Evolutionary conservation across 2,888 invertebrate species (phyloP), one percentile per base, ranked within the genome.

Genomic region (Harpagoxenus sublaevis): DNA sequence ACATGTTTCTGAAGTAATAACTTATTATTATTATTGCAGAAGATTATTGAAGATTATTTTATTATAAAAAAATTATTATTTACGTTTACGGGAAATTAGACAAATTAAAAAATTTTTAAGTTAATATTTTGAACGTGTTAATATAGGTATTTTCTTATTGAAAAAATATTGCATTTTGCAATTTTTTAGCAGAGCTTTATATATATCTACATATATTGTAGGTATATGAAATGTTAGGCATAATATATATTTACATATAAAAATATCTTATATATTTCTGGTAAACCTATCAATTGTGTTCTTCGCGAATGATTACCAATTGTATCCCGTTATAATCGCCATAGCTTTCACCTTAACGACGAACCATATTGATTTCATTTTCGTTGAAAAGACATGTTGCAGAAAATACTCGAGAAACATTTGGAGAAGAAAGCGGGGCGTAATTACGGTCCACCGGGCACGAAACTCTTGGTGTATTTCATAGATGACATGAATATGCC

Each of bases 401-500:
- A 98, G 93, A 97, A 96, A 93, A 97, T 98, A 12, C 95, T 99
- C 86, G 99, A 99, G 94, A 98, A 98, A 92, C 98, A 98, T 0
- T 95, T 99, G 73, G 99, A 99, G 94, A 99, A 99, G 95, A 99
- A 99, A 94, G 98, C 99, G 0, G 99, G 99, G 0, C 96, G 98
- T 83, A 99, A 98, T 94, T 99, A 97, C 93, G 99, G 98, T 0
- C 99, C 99, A 0, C 98, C 98, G 0, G 99, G 99, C n/a, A 98
- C 97, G 93, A 98, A 99, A 95, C 97, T 96, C 31, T 97, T 99
- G 96, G 97, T 99, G 78, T 99, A 99, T 95, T 99, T 99, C 94
- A 97, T 99, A 83, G 99, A 99, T 93, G 99, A 99, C 92, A 97
- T 99, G 97, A 99, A 99, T 94, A 99, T 99, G 99, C 99, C 99